Evolutionary conservation across 2,797 vertebrate species (phyloP), one percentile per base, ranked within the genome.

Genomic region (Jordanella pulchra): DNA sequence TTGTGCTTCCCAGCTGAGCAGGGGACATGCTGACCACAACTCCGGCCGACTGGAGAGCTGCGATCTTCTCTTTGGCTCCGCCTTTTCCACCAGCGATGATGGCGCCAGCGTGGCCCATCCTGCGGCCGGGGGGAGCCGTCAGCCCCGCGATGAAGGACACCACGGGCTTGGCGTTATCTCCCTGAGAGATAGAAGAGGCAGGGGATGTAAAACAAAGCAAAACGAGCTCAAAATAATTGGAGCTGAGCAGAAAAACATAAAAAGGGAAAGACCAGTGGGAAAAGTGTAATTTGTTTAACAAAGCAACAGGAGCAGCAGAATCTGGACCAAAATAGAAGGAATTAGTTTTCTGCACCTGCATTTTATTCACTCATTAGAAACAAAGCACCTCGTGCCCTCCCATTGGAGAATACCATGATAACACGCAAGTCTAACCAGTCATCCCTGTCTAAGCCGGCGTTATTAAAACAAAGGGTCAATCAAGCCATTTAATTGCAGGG

Each of bases 11-110:
- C 66, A 99, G 94, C 92, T 99, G 97, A 23, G 97, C 97, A 1
- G 97, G 98, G 67, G 97, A 99, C 97, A 97, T 99, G 91, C 97
- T 98, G 91, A 99, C 95, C 1, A 97, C 94, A 4, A 97, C 97
- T 1, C 98, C 97, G 0, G 97, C 98, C 0, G 91, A 94, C 94
- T 99, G 98, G n/a, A 99, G 96, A 69, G 98, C 98, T 0, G 97
- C 82, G 11, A 99, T 99, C 93, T 99, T 99, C 93, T 99, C 98
- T 90, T 99, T 99, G 71, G 98, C 98, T 25, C 98, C 98, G 14
- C 98, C 98, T 84, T 99, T 99, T 3, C 98, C 98, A 10, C 98
- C 98, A 17, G 98, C 98, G 12, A 99, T 99, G 90, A 99, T 99
- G 51, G 97, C 98, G 9, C 98, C 98, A 0, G 98, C 98, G 0